Percentiles rank a stretch among this genome's conserved stretches.
phyloP scores from a whole-genome alignment of 37 sponge, comb jelly and placozoan species.

The Chondrosia reniformis region DNA sequence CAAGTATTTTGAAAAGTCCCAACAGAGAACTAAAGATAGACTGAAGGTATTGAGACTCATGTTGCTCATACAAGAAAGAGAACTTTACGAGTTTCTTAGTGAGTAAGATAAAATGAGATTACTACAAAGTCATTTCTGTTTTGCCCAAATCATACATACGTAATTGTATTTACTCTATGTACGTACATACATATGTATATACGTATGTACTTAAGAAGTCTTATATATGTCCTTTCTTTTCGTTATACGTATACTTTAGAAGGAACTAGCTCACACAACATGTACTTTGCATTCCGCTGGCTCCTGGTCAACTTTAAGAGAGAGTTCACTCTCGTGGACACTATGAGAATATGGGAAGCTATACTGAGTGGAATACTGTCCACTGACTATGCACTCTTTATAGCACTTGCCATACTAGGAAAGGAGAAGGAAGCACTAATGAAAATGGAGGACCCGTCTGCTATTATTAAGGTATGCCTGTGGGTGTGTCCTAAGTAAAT shows the following conservation, averaged over 20 bases:
- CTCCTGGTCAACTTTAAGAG: constrained; percentile 88
- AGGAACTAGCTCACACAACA: constrained; percentile 61
- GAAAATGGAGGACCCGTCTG: constrained; percentile 41
- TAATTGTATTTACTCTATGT: too few relatives aligned
- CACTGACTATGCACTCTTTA: constrained; percentile 77
- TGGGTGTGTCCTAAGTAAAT: background rate
- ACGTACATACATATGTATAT: background rate
- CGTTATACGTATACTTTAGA: constrained; percentile 32
- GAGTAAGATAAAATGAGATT: too few relatives aligned
- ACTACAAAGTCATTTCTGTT: too few relatives aligned
- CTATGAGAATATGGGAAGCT: constrained; percentile 87
- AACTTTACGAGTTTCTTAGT: constrained; percentile 77
- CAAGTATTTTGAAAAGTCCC: constrained; percentile 77
- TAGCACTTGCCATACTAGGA: constrained; percentile 83
- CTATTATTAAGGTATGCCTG: constrained; percentile 61
- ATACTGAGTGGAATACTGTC: constrained; percentile 75
- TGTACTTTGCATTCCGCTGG: constrained; percentile 96
- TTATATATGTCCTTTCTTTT: background rate
- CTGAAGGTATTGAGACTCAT: constrained; percentile 66
- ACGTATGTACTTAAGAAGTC: background rate
- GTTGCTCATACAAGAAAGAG: constrained; percentile 52
- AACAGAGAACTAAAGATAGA: constrained; percentile 57
- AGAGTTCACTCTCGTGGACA: constrained; percentile 71
- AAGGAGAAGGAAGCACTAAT: constrained; percentile 52
- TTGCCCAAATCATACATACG: too few relatives aligned